Evolutionary conservation across 1,140 invertebrate genomes (phyloP).

Genomic region (Sycophila sp.): DNA sequence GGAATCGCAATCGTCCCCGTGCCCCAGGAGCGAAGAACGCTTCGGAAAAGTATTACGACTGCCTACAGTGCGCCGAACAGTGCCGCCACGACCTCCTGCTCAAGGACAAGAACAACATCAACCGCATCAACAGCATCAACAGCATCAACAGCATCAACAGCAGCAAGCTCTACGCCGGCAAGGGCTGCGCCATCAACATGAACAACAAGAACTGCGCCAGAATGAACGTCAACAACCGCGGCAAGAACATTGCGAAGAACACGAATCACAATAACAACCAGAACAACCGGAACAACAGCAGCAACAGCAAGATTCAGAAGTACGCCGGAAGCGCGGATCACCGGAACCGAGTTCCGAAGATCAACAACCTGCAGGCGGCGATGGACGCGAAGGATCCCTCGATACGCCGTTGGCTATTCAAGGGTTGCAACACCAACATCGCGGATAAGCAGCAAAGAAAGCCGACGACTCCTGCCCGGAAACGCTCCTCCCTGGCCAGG

Average conservation of each 20-base stretch:
- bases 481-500: conserved; percentile 57
- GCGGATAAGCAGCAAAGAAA: conserved; percentile 11
- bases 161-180: conserved; percentile 20
- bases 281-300: conserved; percentile 15
- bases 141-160: conserved; percentile 29
- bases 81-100: conserved; percentile 57
- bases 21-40: conserved; percentile 48
- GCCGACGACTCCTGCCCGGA: conserved; percentile 49
- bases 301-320: conserved; percentile 21
- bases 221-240: background rate
- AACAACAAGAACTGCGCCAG: conserved; percentile 32
- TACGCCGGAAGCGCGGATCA: background rate
- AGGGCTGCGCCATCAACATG: conserved; percentile 35
- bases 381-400: conserved; percentile 24
- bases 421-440: background rate
- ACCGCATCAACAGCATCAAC: conserved; percentile 38
- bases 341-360: conserved; percentile 8
- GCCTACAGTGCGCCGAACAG: conserved; percentile 62
- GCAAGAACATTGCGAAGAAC: conserved; percentile 38
- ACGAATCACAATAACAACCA: background rate
- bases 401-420: conserved; percentile 23
- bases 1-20: conserved; percentile 54
- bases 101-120: conserved; percentile 44
- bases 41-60: conserved; percentile 65
- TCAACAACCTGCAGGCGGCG: conserved; percentile 28